phyloP scores from a whole-genome alignment of 2,113 vertebrate species.

The Dinomys branickii region DNA sequence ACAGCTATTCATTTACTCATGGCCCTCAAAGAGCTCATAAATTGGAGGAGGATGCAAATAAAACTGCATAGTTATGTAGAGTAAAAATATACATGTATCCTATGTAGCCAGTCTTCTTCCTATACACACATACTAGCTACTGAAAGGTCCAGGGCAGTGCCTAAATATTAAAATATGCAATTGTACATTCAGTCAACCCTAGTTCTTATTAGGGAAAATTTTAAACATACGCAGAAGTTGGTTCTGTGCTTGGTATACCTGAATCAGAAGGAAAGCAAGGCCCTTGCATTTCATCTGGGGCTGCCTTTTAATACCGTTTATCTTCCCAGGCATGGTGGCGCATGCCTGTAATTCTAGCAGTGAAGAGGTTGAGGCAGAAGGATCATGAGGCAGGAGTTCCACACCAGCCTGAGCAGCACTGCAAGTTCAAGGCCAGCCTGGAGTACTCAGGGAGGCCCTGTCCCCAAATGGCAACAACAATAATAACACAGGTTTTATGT shows the following conservation, averaged over 20 bases:
- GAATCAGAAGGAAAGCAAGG: background rate
- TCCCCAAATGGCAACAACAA: background rate
- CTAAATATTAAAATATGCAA: background rate
- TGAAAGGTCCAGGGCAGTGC: no score
- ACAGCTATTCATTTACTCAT: background rate
- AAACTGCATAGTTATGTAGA: background rate
- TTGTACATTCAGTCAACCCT: background rate
- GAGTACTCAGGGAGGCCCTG: background rate
- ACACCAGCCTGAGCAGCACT: background rate
- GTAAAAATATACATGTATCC: background rate
- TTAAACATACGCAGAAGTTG: background rate
- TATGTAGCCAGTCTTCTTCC: background rate
- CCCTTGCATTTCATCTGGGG: background rate
- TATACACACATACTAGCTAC: background rate
- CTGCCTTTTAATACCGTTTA: background rate
- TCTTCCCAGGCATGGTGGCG: background rate
- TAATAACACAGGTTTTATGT: background rate
- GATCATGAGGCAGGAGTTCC: background rate
- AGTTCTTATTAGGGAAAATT: background rate
- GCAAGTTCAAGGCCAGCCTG: background rate
- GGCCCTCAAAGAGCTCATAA: background rate
- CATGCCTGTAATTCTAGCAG: background rate
- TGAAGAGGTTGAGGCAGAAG: background rate
- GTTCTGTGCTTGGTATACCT: no score
- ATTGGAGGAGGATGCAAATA: background rate